Percentiles rank a stretch among this genome's conserved stretches.
phyloP scores from a whole-genome alignment of 1,140 invertebrate genomes.

The Drosophila miranda region DNA sequence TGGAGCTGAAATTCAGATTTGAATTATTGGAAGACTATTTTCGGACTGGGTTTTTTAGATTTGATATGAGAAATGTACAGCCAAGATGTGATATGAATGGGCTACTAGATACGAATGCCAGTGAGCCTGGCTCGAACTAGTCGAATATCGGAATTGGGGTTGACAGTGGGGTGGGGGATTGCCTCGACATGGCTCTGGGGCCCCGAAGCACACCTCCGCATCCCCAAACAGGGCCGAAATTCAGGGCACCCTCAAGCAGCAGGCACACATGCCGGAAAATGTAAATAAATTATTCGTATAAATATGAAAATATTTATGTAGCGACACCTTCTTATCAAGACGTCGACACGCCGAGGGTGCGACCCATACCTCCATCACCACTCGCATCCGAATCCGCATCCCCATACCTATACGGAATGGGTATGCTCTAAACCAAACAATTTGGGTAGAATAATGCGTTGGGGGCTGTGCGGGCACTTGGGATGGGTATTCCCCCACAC shows the following conservation, averaged over 20 bases:
- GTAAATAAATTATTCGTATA: conserved; percentile 41
- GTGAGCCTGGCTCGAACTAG: background rate
- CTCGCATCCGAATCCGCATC: no score
- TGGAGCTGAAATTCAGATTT: background rate
- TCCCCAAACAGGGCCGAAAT: background rate
- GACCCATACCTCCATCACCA: background rate
- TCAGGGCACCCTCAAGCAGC: no score
- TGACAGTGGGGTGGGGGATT: conserved; percentile 8
- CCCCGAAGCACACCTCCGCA: conserved; percentile 5
- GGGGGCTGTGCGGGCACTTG: background rate
- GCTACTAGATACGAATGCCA: conserved; percentile 59
- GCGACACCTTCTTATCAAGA: conserved; percentile 61
- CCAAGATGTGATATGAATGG: conserved; percentile 35
- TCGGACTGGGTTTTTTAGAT: conserved; percentile 2
- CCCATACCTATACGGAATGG: no score
- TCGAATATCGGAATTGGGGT: background rate
- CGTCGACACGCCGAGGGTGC: conserved; percentile 45
- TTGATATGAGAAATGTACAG: conserved; percentile 11
- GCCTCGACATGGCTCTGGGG: background rate
- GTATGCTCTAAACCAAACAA: conserved; percentile 22
- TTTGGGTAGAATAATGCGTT: conserved; percentile 1
- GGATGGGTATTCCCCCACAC: conserved; percentile 7
- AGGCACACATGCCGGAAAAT: conserved; percentile 9
- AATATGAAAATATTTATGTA: conserved; percentile 46
- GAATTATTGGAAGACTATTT: background rate